Percentiles rank a stretch among this genome's conserved stretches.
phyloP scores from a whole-genome alignment of 2,113 vertebrate species.

The Tragelaphus buxtoni region DNA sequence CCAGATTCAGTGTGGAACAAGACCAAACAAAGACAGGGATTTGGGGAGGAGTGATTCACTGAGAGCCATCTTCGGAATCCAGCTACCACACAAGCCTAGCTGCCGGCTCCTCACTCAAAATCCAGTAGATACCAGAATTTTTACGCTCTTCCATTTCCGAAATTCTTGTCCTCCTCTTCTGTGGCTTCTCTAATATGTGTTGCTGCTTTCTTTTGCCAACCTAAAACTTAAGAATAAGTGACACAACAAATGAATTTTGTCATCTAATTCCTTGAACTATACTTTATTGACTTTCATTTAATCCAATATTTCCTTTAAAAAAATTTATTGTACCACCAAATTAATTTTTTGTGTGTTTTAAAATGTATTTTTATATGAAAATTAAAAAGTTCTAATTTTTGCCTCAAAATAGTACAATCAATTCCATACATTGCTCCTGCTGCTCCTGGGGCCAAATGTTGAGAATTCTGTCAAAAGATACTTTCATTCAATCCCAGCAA shows the following conservation, averaged over 20 bases:
- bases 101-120: not conserved
- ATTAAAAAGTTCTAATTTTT: not conserved
- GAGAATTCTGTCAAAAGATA: not conserved
- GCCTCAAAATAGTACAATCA: not conserved
- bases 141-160: not conserved
- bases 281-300: not conserved
- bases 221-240: not conserved
- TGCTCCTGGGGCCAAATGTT: not conserved
- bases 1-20: not conserved
- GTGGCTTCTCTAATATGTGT: not conserved
- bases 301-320: not conserved
- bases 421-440: not conserved
- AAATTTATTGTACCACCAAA: not conserved
- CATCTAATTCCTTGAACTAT: not conserved
- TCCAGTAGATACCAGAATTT: not conserved
- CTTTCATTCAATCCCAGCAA: constrained; percentile 18
- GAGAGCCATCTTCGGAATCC: not conserved
- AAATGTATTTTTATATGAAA: constrained; percentile 20
- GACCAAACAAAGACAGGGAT: not conserved
- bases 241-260: not conserved
- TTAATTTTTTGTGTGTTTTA: not conserved
- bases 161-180: not conserved
- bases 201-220: not conserved
- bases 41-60: not conserved
- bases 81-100: not conserved